phyloP scores from a whole-genome alignment of 2,113 vertebrate genomes.

The Hippocampus zosterae region DNA sequence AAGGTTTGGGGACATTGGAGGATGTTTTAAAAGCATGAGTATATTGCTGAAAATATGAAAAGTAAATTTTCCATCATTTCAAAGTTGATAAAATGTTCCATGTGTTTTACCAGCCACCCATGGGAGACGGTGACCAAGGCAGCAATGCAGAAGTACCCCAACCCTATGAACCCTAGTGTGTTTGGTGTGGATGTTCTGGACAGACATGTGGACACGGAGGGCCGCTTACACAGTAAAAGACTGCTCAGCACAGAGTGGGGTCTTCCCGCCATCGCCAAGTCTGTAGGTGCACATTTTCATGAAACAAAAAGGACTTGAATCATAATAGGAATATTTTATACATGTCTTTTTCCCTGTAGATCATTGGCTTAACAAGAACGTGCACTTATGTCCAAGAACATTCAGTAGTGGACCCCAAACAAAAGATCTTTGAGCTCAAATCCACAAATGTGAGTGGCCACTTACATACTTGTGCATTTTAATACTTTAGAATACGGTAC shows the following conservation, averaged over 20 bases:
- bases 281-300: constrained; percentile 69
- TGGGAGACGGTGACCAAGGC: constrained; percentile 96
- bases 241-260: constrained; percentile 98
- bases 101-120: constrained; percentile 78
- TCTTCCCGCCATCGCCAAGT: constrained; percentile 87
- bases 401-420: constrained; percentile 87
- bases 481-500: not conserved
- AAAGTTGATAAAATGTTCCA: not conserved
- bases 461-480: not conserved
- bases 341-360: constrained; percentile 61
- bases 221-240: constrained; percentile 88
- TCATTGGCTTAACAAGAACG: constrained; percentile 85
- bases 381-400: constrained; percentile 92
- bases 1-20: no score
- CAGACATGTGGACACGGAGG: constrained; percentile 77
- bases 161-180: constrained; percentile 94
- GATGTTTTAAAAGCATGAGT: no score
- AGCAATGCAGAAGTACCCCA: constrained; percentile 98
- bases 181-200: constrained; percentile 92
- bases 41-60: no score
- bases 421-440: constrained; percentile 87
- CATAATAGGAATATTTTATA: not conserved
- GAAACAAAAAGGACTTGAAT: not conserved
- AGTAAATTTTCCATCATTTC: no score
- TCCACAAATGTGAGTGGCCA: constrained; percentile 88